Evolutionary conservation across 2,113 vertebrate species (phyloP), one percentile per base, ranked within the genome.

Genomic region (Semicossyphus pulcher): DNA sequence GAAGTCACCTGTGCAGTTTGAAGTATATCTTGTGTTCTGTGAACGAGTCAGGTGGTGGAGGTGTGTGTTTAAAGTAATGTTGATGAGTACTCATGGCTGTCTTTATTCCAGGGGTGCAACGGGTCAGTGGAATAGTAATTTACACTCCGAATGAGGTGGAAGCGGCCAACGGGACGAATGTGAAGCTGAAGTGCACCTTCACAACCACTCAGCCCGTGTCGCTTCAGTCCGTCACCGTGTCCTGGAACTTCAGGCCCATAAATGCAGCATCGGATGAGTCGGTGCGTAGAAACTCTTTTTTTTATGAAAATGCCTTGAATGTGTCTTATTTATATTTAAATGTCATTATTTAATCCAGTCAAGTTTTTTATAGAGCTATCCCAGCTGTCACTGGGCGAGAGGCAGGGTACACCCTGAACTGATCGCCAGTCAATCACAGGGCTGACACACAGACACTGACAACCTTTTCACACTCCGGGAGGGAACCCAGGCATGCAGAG

Each of bases 151-250:
- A 31, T 6, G 90, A 93, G 15, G 32, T 97, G 81, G 91, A 96
- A 20, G 96, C 83, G 0, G 89, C 95, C 42, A 99, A 99, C 0
- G 97, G 97, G 75, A 98, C 96, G 0, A 75, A 95, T 20, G 80
- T 95, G 47, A 89, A 89, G 7, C 85, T 99, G 47, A 97, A 95
- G 84, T 99, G 97, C 91, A 97, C 95, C 49, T 99, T 98, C 45
- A 93, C 82, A 72, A 95, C 95, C 89, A 93, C 16, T 29, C 54
- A 75, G 1, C 88, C 95, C 0, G 76, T 96, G 16, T 84, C 93
- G 0, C 72, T 72, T 12, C 25, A 76, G 3, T 72, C 93, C 0
- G 88, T 95, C 1, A 76, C 73, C 0, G 95, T 96, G 42, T 92
- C 92, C 56, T 99, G 97, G 97, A 94, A 90, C 83, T 99, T 97